Conservation (phyloP, 2,113 vertebrate genomes). For the Lophura nycthemera region DNA sequence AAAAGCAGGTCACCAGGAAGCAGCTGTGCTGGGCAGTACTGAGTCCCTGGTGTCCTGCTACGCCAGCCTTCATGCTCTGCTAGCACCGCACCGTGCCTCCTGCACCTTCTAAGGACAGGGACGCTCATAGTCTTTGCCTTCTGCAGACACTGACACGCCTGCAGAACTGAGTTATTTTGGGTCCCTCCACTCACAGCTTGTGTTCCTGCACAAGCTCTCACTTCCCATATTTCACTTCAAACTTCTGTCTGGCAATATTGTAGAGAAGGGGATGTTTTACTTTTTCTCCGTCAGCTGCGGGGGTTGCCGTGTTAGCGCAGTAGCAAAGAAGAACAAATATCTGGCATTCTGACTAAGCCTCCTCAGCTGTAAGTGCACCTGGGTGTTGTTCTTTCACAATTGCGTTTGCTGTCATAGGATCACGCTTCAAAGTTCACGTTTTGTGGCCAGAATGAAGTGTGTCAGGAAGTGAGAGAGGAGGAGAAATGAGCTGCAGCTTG, state of each 20-base stretch:
- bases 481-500: neutral
- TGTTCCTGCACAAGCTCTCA: neutral
- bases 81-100: neutral
- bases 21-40: neutral
- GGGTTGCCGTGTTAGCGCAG: neutral
- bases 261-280: neutral
- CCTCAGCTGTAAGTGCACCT: neutral
- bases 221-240: neutral
- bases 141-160: neutral
- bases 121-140: neutral
- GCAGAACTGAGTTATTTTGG: neutral
- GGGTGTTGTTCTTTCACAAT: neutral
- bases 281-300: neutral
- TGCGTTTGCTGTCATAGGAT: neutral
- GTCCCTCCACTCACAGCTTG: neutral
- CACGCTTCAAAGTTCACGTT: constrained; percentile 46
- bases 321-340: neutral
- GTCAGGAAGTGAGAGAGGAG: constrained; percentile 43
- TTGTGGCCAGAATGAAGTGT: neutral
- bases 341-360: constrained; percentile 28
- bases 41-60: neutral
- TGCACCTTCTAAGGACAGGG: neutral
- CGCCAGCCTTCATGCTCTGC: neutral
- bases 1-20: neutral
- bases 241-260: neutral